Percentiles rank a stretch among this genome's conserved stretches.
Evolutionary conservation across 2,113 vertebrate species (phyloP).

Genomic region (Alectura lathami): DNA sequence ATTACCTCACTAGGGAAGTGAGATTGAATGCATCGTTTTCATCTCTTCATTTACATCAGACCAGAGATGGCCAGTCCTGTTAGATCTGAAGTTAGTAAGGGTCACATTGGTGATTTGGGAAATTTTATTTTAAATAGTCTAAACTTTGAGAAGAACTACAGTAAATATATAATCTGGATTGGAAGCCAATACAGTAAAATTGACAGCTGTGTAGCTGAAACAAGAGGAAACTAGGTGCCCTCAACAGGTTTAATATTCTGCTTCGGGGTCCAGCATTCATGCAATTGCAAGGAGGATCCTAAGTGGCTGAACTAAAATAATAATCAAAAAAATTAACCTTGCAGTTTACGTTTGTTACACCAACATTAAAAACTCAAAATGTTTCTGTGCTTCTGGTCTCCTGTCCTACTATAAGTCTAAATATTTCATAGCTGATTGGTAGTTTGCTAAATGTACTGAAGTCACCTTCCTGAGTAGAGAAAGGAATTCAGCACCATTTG

Average conservation of each 20-base stretch:
- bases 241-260: background rate
- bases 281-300: background rate
- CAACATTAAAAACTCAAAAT: background rate
- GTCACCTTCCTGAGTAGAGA: background rate
- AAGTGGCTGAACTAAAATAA: background rate
- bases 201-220: background rate
- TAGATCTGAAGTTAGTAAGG: background rate
- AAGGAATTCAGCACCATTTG: background rate
- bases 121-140: background rate
- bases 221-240: background rate
- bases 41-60: background rate
- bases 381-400: background rate
- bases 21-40: background rate
- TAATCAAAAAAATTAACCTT: background rate
- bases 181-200: background rate
- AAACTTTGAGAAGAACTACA: background rate
- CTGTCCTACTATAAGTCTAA: background rate
- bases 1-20: background rate
- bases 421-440: background rate
- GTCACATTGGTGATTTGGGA: background rate
- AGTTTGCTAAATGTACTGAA: background rate
- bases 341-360: background rate
- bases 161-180: background rate
- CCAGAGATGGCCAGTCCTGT: background rate
- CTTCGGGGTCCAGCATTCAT: background rate